Percentiles rank a stretch among this genome's conserved stretches.
Evolutionary conservation across 2,888 invertebrate species (phyloP).

Genomic region (Mesorhabditis sp.): DNA sequence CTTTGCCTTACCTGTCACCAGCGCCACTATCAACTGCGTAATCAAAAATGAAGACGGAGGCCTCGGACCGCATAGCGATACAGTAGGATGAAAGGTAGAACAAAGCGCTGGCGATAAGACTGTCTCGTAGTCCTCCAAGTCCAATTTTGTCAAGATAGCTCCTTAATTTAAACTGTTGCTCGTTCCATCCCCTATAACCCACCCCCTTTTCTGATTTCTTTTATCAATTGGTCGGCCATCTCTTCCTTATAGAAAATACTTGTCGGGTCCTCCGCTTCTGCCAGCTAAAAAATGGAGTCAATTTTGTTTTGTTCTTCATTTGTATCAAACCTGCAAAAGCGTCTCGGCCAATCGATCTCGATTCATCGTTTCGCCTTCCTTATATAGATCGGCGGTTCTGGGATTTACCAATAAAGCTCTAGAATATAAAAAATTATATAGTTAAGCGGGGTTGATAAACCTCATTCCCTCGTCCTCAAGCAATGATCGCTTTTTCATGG

Average conservation of each 20-base stretch:
- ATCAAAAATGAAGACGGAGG: not conserved
- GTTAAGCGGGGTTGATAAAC: not conserved
- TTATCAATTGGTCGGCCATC: not conserved
- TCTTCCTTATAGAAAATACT: not conserved
- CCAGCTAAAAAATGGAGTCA: not conserved
- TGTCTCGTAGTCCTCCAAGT: not conserved
- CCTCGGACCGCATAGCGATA: not conserved
- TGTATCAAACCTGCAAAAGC: not conserved
- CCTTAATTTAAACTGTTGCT: not conserved
- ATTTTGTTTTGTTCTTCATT: not conserved
- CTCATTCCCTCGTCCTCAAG: not conserved
- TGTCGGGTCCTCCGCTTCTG: not conserved
- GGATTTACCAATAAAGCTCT: slow-evolving; percentile 1
- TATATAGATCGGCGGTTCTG: not conserved
- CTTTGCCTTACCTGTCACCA: not conserved
- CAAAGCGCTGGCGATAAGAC: slow-evolving; percentile 3
- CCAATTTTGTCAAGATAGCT: not conserved
- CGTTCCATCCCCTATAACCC: not conserved
- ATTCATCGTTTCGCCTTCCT: not conserved
- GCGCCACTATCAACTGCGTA: not conserved
- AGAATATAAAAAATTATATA: not conserved
- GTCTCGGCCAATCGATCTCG: slow-evolving; percentile 5
- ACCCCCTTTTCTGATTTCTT: not conserved
- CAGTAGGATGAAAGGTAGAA: not conserved
- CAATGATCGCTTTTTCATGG: not conserved